These are phyloP conservation scores for Aphyosemion australe DNA, from an alignment of 2,113 vertebrate genomes.

Conservation along the genomic window DNA sequence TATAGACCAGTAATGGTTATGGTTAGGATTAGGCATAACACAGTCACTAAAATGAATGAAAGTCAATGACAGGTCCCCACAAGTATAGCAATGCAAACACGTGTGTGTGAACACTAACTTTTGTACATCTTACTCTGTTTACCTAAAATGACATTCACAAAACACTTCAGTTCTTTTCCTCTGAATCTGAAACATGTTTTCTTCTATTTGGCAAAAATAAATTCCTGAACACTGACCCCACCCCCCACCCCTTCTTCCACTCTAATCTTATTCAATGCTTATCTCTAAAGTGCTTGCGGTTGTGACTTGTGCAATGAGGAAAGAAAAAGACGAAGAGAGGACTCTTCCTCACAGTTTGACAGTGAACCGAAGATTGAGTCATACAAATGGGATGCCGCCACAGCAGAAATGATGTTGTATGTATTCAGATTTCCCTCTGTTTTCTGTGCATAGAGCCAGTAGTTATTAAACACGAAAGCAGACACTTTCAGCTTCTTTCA, in stretches of 20 bases:
- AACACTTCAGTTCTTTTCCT: background rate
- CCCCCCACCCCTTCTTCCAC: slow-evolving; percentile 1
- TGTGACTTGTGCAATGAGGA: slow-evolving; percentile 34
- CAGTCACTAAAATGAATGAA: too few relatives aligned
- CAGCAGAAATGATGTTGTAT: slow-evolving; percentile 58
- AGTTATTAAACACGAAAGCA: slow-evolving; percentile 15
- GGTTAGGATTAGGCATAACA: too few relatives aligned
- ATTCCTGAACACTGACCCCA: background rate
- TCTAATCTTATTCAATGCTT: slow-evolving; percentile 56
- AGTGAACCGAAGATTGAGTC: slow-evolving; percentile 24
- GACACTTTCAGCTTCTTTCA: slow-evolving; percentile 16
- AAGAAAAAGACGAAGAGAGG: slow-evolving; percentile 34
- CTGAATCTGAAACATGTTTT: background rate
- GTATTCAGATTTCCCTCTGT: slow-evolving; percentile 47
- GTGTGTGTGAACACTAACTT: background rate
- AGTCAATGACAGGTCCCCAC: too few relatives aligned
- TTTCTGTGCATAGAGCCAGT: background rate
- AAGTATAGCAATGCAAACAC: too few relatives aligned
- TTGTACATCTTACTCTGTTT: background rate
- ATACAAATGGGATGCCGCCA: slow-evolving; percentile 55
- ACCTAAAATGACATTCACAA: too few relatives aligned
- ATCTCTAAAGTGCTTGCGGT: slow-evolving; percentile 34
- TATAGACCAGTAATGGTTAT: too few relatives aligned
- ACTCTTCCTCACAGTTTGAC: slow-evolving; percentile 29
- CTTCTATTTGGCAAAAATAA: slow-evolving; percentile 11